Evolutionary conservation across 1,140 invertebrate species (phyloP).

Genomic region (Steinernema feltiae): DNA sequence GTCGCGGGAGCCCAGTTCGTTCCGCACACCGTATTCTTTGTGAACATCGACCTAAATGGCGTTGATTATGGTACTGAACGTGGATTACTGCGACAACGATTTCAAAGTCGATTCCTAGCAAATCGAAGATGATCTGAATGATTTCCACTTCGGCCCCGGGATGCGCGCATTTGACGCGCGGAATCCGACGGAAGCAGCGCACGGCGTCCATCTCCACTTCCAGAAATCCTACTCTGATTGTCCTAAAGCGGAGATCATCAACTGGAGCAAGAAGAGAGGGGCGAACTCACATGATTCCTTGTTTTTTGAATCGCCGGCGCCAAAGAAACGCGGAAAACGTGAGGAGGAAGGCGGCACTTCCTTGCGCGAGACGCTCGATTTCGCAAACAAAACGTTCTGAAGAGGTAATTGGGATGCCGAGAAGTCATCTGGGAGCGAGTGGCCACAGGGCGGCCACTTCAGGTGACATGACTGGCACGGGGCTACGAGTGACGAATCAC

Average conservation of each 20-base stretch:
- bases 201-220: slow-evolving; percentile 7
- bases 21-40: slow-evolving; percentile 7
- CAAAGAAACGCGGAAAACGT: neutral
- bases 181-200: neutral
- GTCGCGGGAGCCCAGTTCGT: slow-evolving; percentile 10
- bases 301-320: neutral
- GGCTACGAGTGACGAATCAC: too few species aligned
- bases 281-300: neutral
- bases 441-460: too few species aligned
- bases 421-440: too few species aligned
- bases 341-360: neutral
- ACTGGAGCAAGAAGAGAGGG: neutral
- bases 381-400: neutral
- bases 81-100: neutral
- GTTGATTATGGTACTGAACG: neutral
- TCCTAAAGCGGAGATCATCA: neutral
- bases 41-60: slow-evolving; percentile 16
- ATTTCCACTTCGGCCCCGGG: slow-evolving; percentile 3
- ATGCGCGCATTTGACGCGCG: neutral
- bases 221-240: neutral
- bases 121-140: neutral
- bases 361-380: neutral
- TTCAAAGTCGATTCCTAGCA: neutral
- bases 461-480: too few species aligned
- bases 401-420: too few species aligned